Evolutionary conservation across 2,113 vertebrate species (phyloP).

Genomic region (Halcyon malimbica): DNA sequence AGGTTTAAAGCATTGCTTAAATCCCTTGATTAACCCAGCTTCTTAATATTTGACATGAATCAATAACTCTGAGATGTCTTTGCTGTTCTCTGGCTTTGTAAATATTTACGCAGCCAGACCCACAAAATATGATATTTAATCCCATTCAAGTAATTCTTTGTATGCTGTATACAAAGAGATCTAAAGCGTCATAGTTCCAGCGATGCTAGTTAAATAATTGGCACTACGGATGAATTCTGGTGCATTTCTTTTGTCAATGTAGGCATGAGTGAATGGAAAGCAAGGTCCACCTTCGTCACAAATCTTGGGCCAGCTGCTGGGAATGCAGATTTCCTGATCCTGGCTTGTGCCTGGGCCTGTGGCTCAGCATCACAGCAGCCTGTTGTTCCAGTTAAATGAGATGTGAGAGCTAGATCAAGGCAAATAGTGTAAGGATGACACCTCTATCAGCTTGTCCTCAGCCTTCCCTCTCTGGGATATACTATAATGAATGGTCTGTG

Average conservation of each 20-base stretch:
- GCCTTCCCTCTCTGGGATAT: not conserved
- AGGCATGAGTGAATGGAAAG: not conserved
- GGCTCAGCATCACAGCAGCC: not conserved
- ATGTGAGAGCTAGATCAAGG: not conserved
- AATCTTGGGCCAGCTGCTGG: not conserved
- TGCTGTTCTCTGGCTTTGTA: slow-evolving; percentile 26
- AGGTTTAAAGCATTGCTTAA: slow-evolving; percentile 17
- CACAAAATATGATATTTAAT: slow-evolving; percentile 39
- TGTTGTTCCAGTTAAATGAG: not conserved
- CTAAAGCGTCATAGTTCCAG: not conserved
- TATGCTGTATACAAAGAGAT: not conserved
- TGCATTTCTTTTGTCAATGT: not conserved
- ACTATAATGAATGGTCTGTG: not conserved
- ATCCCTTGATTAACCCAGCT: slow-evolving; percentile 51
- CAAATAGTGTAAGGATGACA: not conserved
- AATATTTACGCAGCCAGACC: not conserved
- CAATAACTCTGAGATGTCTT: slow-evolving; percentile 28
- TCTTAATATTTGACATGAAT: slow-evolving; percentile 44
- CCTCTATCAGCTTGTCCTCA: not conserved
- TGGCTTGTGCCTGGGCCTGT: not conserved
- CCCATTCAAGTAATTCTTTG: slow-evolving; percentile 19
- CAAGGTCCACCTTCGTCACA: not conserved
- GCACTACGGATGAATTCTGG: not conserved
- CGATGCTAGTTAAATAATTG: slow-evolving; percentile 6
- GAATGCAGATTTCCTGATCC: not conserved